Base-by-base conservation (phyloP, 2,797 vertebrate species). In the Acipenser ruthenus region DNA sequence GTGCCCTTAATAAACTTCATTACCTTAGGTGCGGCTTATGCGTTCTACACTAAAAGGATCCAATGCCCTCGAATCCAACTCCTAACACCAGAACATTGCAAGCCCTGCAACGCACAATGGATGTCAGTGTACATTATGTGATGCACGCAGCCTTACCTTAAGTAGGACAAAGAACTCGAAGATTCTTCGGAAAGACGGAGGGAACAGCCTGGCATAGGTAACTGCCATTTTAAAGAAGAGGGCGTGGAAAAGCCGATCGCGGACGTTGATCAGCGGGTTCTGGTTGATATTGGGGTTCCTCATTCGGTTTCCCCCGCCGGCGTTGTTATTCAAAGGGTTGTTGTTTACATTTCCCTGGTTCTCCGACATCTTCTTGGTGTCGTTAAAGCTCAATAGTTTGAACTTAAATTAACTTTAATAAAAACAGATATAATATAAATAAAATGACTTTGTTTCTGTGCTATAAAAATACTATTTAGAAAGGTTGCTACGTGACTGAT, bases 181-280 rank as follows among this genome's bases (percentile, higher is more conserved):
- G 65, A 99, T 90, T 1, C 96, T 91, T 9, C 96, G 92, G 81
- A 97, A 97, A n/a, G 95, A 94, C 0, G 94, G 92, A 0, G 96
- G 95, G 78, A 98, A 98, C 18, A 99, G 91, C 4, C 96, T 89
- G n/a, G 95, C 94, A 5, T 98, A 99, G n/a, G 96, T 97, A 68
- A 98, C 95, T 13, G 96, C 95, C 95, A 97, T 97, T 88, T 97
- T 98, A 87, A 99, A 99, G 82, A 99, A 99, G 1, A 99, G 91
- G 0, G 96, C 96, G 10, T 99, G 96, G 82, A 99, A 99, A 10
- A 99, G 94, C 55, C 96, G 90, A 74, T 98, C 96, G 0, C 96
- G 87, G 66, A 99, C 96, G 0, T 98, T 98, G 82, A 99, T 98
- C 64, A 99, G 82, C 0, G 96, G 96, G 74, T 99, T 99, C 82